Percentiles rank a stretch among this genome's conserved stretches.
These are phyloP conservation scores for Falco rusticolus DNA, from an alignment of 2,797 vertebrate species.

Conservation along the genomic window DNA sequence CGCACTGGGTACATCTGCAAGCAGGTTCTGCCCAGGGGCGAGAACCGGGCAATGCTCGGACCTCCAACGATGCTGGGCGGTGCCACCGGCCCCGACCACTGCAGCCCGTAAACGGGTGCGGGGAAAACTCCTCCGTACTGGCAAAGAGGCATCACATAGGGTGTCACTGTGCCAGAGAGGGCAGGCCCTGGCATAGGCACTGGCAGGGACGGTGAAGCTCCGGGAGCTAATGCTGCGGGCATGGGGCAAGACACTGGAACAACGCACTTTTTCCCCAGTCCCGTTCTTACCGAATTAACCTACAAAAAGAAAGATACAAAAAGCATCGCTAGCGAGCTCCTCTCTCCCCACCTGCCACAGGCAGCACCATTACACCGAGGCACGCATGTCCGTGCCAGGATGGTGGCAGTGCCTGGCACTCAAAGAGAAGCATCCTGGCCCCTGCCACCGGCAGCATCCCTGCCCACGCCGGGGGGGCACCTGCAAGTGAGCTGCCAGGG, in stretches of 20 bases:
- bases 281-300: conserved; percentile 80
- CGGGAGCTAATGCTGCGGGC: conserved; percentile 78
- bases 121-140: conserved; percentile 77
- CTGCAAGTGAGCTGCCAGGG: background rate
- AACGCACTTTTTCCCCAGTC: conserved; percentile 76
- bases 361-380: background rate
- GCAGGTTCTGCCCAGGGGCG: conserved; percentile 71
- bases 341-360: background rate
- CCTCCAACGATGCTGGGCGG: conserved; percentile 56
- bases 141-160: conserved; percentile 76
- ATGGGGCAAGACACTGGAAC: conserved; percentile 80
- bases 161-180: conserved; percentile 61
- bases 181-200: conserved; percentile 74
- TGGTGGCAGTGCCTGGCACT: background rate
- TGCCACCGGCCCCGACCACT: conserved; percentile 75
- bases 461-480: background rate
- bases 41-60: conserved; percentile 26
- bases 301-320: conserved; percentile 75
- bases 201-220: conserved; percentile 72
- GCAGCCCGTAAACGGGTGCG: conserved; percentile 74
- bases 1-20: conserved; percentile 78
- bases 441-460: background rate
- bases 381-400: accelerated
- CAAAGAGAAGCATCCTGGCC: background rate
- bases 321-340: conserved; percentile 18